phyloP scores from a whole-genome alignment of 2,888 invertebrate species.

The Eupithecia abbreviata region DNA sequence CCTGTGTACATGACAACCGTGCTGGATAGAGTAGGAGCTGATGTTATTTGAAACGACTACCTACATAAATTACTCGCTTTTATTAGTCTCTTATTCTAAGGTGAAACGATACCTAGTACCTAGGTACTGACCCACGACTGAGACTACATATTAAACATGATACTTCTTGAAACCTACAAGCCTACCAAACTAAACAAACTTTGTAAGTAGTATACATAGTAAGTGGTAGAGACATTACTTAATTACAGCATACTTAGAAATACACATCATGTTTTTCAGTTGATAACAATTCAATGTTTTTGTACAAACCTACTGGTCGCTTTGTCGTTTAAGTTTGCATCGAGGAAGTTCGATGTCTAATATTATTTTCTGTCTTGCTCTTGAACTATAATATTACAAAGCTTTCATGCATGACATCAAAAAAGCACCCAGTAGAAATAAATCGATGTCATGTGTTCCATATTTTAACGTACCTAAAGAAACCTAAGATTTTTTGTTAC shows the following conservation, averaged over 20 bases:
- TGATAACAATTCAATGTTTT: no score
- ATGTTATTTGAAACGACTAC: neutral
- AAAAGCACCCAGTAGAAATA: slow-evolving; percentile 10
- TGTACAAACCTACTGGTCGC: neutral
- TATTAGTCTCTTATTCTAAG: neutral
- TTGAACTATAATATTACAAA: slow-evolving; percentile 15
- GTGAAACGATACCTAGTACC: neutral
- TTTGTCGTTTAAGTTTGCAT: neutral
- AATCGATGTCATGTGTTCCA: slow-evolving; percentile 4
- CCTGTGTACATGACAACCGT: slow-evolving; percentile 83
- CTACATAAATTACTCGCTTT: neutral
- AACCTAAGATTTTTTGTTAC: neutral
- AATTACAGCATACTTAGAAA: no score
- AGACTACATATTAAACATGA: no score
- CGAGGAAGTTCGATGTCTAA: neutral
- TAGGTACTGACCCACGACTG: no score
- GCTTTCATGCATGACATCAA: slow-evolving; percentile 16
- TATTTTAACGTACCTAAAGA: slow-evolving; percentile 1
- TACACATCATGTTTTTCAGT: no score
- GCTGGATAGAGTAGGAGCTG: slow-evolving; percentile 58
- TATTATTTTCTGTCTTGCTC: neutral
- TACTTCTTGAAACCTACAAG: no score
- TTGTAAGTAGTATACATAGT: no score
- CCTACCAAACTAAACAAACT: no score
- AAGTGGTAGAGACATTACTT: no score